Conservation (phyloP, 2,113 vertebrate genomes). For the Gopherus evgoodei region DNA sequence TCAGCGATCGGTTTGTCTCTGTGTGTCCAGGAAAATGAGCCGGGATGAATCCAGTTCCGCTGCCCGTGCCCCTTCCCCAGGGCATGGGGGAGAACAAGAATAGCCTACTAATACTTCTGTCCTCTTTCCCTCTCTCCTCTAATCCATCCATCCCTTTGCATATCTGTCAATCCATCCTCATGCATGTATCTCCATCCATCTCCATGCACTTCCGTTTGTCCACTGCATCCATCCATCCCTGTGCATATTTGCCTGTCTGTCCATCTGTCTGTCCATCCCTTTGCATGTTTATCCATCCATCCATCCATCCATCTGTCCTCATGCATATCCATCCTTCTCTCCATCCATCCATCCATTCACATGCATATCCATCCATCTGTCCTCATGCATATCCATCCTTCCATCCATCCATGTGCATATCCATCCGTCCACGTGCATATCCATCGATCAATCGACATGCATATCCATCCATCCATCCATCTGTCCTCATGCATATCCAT, state of each 20-base stretch:
- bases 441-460: not conserved
- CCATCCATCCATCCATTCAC: not conserved
- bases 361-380: not conserved
- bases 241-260: not conserved
- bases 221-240: not conserved
- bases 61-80: not conserved
- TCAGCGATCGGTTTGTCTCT: not conserved
- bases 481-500: not conserved
- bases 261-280: not conserved
- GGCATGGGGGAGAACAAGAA: not conserved
- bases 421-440: not conserved
- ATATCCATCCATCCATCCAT: not conserved
- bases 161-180: not conserved
- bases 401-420: not conserved
- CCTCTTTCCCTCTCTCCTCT: constrained; percentile 33
- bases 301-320: not conserved
- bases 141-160: not conserved
- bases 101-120: constrained; percentile 45
- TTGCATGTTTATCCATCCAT: not conserved
- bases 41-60: not conserved
- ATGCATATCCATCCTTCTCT: not conserved
- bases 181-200: not conserved
- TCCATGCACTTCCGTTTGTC: too few relatives aligned
- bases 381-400: not conserved
- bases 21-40: not conserved